phyloP scores from a whole-genome alignment of 1,140 invertebrate genomes.

The Lepidurus packardi region DNA sequence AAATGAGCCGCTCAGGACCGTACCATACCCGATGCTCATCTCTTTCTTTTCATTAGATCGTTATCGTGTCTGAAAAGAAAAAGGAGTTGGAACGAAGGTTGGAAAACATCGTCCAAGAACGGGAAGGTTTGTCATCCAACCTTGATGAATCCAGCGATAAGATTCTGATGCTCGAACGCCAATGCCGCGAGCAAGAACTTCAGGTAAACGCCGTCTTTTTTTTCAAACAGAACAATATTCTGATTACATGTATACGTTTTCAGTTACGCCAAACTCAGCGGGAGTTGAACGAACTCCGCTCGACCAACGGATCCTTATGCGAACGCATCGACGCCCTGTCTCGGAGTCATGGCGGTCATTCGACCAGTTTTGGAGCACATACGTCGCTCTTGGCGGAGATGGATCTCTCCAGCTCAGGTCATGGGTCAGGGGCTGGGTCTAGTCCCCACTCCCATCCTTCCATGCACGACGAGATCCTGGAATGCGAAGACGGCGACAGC shows the following conservation, averaged over 20 bases:
- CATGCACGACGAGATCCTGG: conserved; percentile 29
- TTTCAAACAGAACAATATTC: neutral
- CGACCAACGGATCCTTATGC: conserved; percentile 48
- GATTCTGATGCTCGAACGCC: conserved; percentile 73
- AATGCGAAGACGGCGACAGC: conserved; percentile 44
- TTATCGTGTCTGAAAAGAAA: conserved; percentile 74
- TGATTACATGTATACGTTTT: conserved; percentile 27
- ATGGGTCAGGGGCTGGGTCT: conserved; percentile 35
- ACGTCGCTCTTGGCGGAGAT: conserved; percentile 52
- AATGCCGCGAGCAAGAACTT: conserved; percentile 73
- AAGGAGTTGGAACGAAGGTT: conserved; percentile 74
- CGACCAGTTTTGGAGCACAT: conserved; percentile 39
- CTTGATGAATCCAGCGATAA: conserved; percentile 84
- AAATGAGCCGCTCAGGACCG: neutral
- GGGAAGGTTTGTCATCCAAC: conserved; percentile 66
- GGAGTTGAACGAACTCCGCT: conserved; percentile 57
- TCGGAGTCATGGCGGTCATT: conserved; percentile 36
- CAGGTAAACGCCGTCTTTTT: conserved; percentile 45
- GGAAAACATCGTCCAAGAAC: conserved; percentile 63
- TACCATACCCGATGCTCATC: neutral
- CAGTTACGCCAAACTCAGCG: conserved; percentile 49
- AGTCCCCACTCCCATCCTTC: conserved; percentile 35
- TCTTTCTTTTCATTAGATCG: conserved; percentile 53
- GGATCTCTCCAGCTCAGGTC: conserved; percentile 45
- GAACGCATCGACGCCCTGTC: conserved; percentile 46